Base-by-base conservation (phyloP, 2,888 invertebrate genomes). In the Camptogramma bilineatum region DNA sequence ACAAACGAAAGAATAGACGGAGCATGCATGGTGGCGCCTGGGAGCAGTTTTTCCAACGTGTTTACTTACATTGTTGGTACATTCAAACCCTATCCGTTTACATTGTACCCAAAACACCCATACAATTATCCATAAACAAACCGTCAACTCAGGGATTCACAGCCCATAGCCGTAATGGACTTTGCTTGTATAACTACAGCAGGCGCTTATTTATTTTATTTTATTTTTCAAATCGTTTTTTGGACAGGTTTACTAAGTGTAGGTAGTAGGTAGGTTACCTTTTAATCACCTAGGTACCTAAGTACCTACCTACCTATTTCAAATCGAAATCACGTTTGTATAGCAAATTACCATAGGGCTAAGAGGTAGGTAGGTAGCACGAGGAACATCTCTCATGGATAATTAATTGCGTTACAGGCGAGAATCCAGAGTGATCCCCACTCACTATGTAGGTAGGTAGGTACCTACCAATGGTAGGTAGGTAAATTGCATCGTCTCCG, bases 71-170 rank as follows among this genome's bases (percentile, higher is more conserved):
- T 18, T 16, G 16, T 4, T 18, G 10, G 4, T 19, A 50, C 28
- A 51, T 51, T 13, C 28, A 61, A 50, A 50, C 44, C 55, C 44
- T 19, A 51, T 51, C 31, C 21, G 50, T 44, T 51, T 19, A 28
- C 51, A 62, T 51, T 56, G 56, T 56, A 51, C 63, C 63, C 63
- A 48, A 44, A 63, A 28, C 57, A n/a, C 57, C 63, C 31, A 62
- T 57, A 51, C 56, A 62, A 62, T 56, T 62, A 62, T 56, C 55
- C 52, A 52, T 62, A 62, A 63, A 53, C 44, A 63, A 58, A 63
- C 63, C 58, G 63, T 44, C 47, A 18, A 63, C 57, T 63, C 63
- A 50, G 63, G 63, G 57, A 53, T 62, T 62, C 57, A 54, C 54
- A 62, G 62, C 13, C 52, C 28, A 63, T 48, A 46, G 48, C 42